These are phyloP conservation scores for Drosophila pseudoananassae DNA, from an alignment of 1,140 invertebrate species.

Conservation along the genomic window DNA sequence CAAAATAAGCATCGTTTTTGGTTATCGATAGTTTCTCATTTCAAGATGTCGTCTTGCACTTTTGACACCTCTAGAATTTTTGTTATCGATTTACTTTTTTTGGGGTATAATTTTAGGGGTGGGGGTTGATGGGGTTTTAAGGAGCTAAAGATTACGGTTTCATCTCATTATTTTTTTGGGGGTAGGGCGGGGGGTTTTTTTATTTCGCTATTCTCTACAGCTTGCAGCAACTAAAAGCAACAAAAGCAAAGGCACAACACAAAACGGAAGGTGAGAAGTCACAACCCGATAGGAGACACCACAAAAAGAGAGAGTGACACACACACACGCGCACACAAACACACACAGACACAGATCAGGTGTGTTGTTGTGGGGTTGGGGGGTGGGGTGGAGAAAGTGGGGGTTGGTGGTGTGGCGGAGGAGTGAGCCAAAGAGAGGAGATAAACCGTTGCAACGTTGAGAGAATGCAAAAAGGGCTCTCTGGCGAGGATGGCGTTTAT, in stretches of 20 bases:
- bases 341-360: background rate
- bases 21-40: conserved; percentile 21
- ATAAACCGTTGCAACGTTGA: conserved; percentile 1
- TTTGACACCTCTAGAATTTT: conserved; percentile 46
- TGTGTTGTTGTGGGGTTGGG: background rate
- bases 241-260: conserved; percentile 32
- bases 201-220: conserved; percentile 33
- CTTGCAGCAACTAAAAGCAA: conserved; percentile 47
- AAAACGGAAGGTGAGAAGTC: conserved; percentile 22
- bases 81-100: background rate
- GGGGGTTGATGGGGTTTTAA: background rate
- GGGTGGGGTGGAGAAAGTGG: background rate
- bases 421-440: conserved; percentile 8
- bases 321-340: background rate
- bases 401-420: conserved; percentile 4
- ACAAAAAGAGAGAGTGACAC: conserved; percentile 18
- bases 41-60: conserved; percentile 14
- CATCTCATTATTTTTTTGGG: conserved; percentile 12
- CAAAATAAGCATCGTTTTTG: conserved; percentile 50
- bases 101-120: background rate
- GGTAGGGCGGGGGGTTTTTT: background rate
- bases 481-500: conserved; percentile 11
- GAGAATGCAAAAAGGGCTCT: background rate
- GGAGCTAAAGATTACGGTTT: conserved; percentile 33
- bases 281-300: conserved; percentile 26